Percentiles rank a stretch among this genome's conserved stretches.
Evolutionary conservation across 2,888 invertebrate genomes (phyloP).

Genomic region (Formica aserva): DNA sequence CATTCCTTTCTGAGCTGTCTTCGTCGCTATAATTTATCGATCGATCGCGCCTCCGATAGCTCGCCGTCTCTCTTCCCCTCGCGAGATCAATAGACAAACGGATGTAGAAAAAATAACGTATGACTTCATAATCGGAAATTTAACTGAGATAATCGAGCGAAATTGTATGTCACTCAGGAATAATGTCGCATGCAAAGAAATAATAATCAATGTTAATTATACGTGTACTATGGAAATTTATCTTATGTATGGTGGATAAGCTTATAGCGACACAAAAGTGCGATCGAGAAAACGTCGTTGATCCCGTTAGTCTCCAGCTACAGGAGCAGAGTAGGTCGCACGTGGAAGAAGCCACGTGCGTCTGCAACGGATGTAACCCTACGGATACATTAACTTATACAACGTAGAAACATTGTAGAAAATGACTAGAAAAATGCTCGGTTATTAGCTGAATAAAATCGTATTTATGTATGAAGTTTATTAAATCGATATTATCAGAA

Average conservation of each 20-base stretch:
- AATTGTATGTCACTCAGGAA: neutral
- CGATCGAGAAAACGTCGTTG: constrained; percentile 43
- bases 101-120: neutral
- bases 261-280: constrained; percentile 26
- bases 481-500: constrained; percentile 61
- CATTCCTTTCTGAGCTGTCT: constrained; percentile 56
- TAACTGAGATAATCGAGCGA: neutral
- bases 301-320: constrained; percentile 39
- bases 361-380: constrained; percentile 54
- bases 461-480: constrained; percentile 59
- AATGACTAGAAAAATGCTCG: constrained; percentile 54
- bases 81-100: neutral
- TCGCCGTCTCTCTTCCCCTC: constrained; percentile 35
- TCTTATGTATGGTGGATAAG: neutral
- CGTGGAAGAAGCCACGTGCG: constrained; percentile 10
- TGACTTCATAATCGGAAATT: constrained; percentile 2
- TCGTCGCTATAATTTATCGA: constrained; percentile 75
- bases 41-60: constrained; percentile 66
- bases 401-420: constrained; percentile 24
- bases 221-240: too few relatives aligned
- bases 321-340: constrained; percentile 46
- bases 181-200: neutral
- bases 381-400: constrained; percentile 71
- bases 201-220: constrained; percentile 8
- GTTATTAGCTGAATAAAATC: constrained; percentile 63